Evolutionary conservation across 1,140 invertebrate genomes (phyloP), one percentile per base, ranked within the genome.

Genomic region (Dinothrombium tinctorium): DNA sequence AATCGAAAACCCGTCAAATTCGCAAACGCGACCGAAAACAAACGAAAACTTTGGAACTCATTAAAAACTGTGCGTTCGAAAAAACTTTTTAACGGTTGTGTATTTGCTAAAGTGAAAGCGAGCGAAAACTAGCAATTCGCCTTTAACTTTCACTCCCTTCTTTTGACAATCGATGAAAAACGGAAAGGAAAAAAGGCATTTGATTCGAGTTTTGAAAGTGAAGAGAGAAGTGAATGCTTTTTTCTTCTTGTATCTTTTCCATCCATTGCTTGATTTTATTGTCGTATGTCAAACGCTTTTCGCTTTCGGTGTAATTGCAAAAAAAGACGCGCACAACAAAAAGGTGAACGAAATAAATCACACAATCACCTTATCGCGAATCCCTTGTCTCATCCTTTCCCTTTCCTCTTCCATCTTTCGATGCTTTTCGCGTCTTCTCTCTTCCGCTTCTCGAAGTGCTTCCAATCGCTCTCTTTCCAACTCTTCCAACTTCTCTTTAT

Each of bases 321-420:
- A n/a, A n/a, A n/a, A n/a, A n/a, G n/a, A n/a, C n/a, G n/a, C n/a
- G n/a, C n/a, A n/a, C n/a, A n/a, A n/a, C n/a, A n/a, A n/a, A n/a
- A n/a, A n/a, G n/a, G n/a, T n/a, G n/a, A n/a, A n/a, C n/a, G n/a
- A n/a, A n/a, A n/a, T n/a, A n/a, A n/a, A n/a, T 29, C n/a, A n/a
- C 15, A 19, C 17, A 36, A n/a, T 36, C 33, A 64, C 62, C 54
- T 68, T 69, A 44, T 62, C 63, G 47, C 65, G 52, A 40, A 67
- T 65, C 36, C 58, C 54, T 46, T 59, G 59, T 47, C 65, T 53
- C 59, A 66, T 59, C 41, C 53, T 57, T 54, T 67, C 65, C 37
- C 63, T 51, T 49, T 66, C 65, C 45, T 55, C 58, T 44, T 68
- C 65, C 58, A 63, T 66, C 54, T 67, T 65, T 26, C 63, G 51